Evolutionary conservation across 2,888 invertebrate species (phyloP), one percentile per base, ranked within the genome.

Genomic region (Plusia festucae): DNA sequence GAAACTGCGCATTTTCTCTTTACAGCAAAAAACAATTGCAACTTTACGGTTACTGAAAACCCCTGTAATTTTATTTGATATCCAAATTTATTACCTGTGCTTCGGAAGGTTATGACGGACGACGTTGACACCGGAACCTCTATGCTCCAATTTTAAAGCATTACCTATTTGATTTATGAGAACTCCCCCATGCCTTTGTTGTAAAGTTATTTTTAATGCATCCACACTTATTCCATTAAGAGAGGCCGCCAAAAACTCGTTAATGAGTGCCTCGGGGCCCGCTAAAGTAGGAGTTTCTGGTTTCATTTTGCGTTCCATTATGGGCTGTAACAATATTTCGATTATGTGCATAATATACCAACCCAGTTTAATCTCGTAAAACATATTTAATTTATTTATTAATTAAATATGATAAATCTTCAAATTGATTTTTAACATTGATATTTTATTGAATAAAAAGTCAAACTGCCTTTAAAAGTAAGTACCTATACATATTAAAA

Each of bases 181-280:
- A 65, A 34, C 20, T 51, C 56, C 60, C 59, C 30, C 65, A 11
- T 63, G 62, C 53, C 49, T 76, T 68, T 79, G 70, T n/a, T 79
- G 59, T 60, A 60, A 74, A 79, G 65, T 69, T 70, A 74, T 68
- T 80, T 78, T 79, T 74, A 80, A 77, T 70, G 63, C 67, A 73
- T 54, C 49, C 55, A 66, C 77, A 67, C 73, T 79, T 76, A 70
- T 65, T 77, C 80, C 72, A 79, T 79, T 80, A 77, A 51, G 44
- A 63, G 51, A 32, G 30, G 54, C 66, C 60, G 40, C 67, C 22
- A 68, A 77, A 74, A 78, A 78, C 68, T 77, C 65, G 61, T 71
- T 77, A 74, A 80, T 79, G 78, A 72, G 56, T 54, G 75, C 72
- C 74, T 65, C 68, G 69, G 63, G 70, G 62, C 44, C 20, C 30